Evolutionary conservation across 2,888 invertebrate species (phyloP), one percentile per base, ranked within the genome.

Genomic region (Germaria angustata): DNA sequence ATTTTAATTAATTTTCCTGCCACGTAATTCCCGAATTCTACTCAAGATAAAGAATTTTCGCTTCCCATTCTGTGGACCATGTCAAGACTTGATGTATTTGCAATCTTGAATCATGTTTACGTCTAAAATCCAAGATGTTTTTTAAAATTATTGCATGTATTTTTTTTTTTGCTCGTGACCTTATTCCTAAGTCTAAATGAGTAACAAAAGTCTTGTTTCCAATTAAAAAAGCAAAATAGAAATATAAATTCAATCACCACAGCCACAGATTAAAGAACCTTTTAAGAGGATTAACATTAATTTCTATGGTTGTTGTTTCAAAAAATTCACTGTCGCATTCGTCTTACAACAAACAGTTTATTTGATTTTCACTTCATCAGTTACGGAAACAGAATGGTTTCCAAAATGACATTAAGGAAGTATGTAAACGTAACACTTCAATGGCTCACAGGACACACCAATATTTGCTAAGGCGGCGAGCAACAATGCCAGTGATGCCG

Each of bases 231-330:
- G 28, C 24, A 53, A 41, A 53, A 75, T 17, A 15, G 2, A 22
- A 65, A 65, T 86, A 49, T 8, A 69, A 77, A 88, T 88, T 85
- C 88, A 86, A 84, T 86, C 87, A 85, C 88, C 87, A 85, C 85
- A 86, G 86, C 86, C 85, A 80, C 87, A 88, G 89, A 88, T 89
- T 89, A 89, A 86, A 86, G n/a, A 89, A 89, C 89, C 89, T 89
- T 89, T 89, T 89, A 89, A 89, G 87, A 86, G 89, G 88, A 89
- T 89, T 89, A 88, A 85, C 57, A 81, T 77, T 78, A 81, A 83
- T 77, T 76, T 71, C 65, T 84, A 80, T 76, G 65, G 80, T 78
- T 81, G 66, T 77, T 65, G 24, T 65, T 15, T 11, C 7, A 24
- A 24, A 49, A 65, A 78, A 55, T 28, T 65, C 65, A 72, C 49